Percentiles rank a stretch among this genome's conserved stretches.
Evolutionary conservation across 2,113 vertebrate genomes (phyloP).

Genomic region (Antechinus flavipes): DNA sequence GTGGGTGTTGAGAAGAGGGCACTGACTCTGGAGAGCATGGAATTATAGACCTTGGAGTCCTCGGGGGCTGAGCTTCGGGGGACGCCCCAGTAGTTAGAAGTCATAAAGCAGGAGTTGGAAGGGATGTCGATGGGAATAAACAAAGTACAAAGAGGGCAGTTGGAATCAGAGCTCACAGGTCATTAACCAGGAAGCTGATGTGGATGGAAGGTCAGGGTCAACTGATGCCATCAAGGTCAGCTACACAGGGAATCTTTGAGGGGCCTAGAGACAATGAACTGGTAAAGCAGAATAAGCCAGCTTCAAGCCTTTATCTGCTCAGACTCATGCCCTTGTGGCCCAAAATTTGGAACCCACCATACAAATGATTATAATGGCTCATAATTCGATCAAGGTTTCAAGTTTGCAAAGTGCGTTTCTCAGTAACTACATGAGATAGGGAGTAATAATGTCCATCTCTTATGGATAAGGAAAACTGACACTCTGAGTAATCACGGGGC

Average conservation of each 20-base stretch:
- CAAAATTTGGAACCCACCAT: neutral
- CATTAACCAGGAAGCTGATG: neutral
- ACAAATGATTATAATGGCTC: neutral
- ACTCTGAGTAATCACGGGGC: neutral
- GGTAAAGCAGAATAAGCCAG: neutral
- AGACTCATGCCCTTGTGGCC: neutral
- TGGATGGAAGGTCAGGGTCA: neutral
- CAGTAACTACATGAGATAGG: neutral
- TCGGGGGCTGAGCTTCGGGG: neutral
- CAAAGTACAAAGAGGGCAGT: neutral
- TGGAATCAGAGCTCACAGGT: neutral
- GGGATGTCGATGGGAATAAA: neutral
- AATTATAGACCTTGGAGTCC: neutral
- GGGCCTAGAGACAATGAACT: neutral
- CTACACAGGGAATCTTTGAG: neutral
- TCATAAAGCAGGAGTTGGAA: neutral
- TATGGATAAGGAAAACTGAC: neutral
- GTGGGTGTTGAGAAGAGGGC: neutral
- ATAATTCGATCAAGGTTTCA: neutral
- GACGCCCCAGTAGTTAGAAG: neutral
- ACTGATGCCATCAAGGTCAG: constrained; percentile 3
- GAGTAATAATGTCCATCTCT: neutral
- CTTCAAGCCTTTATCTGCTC: neutral
- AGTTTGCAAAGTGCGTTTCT: neutral
- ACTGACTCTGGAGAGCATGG: neutral